Percentiles rank a stretch among this genome's conserved stretches.
These are phyloP conservation scores for Eptesicus fuscus DNA, from an alignment of 2,113 vertebrate genomes.

Conservation along the genomic window DNA sequence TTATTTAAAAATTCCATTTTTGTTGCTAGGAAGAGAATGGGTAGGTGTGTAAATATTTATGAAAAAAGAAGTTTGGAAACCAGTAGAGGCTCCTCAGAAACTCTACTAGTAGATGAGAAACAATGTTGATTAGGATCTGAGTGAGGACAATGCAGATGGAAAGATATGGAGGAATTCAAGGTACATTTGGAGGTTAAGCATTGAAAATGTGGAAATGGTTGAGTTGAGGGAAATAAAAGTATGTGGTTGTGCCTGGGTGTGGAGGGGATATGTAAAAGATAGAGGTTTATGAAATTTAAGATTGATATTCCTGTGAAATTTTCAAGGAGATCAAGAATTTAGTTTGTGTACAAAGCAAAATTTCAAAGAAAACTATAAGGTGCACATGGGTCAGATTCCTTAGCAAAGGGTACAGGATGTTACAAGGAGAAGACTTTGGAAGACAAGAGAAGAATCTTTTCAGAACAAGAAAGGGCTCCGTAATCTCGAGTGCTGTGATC, in stretches of 20 bases:
- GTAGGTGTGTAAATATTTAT: neutral
- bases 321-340: neutral
- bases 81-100: neutral
- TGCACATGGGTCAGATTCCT: neutral
- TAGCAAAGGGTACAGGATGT: neutral
- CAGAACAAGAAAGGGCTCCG: neutral
- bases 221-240: too few species aligned
- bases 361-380: neutral
- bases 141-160: neutral
- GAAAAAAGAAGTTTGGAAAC: neutral
- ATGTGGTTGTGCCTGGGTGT: neutral
- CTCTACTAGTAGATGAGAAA: neutral
- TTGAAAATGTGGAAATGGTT: neutral
- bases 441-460: neutral
- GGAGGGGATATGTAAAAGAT: neutral
- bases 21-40: neutral
- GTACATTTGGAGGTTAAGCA: neutral
- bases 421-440: neutral
- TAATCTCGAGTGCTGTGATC: neutral
- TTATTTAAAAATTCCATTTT: neutral
- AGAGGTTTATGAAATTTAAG: neutral
- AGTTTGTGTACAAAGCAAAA: neutral
- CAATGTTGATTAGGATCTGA: neutral
- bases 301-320: neutral
- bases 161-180: neutral